Base-by-base conservation (phyloP, 2,888 invertebrate genomes). In the Mesorhabditis sp. region DNA sequence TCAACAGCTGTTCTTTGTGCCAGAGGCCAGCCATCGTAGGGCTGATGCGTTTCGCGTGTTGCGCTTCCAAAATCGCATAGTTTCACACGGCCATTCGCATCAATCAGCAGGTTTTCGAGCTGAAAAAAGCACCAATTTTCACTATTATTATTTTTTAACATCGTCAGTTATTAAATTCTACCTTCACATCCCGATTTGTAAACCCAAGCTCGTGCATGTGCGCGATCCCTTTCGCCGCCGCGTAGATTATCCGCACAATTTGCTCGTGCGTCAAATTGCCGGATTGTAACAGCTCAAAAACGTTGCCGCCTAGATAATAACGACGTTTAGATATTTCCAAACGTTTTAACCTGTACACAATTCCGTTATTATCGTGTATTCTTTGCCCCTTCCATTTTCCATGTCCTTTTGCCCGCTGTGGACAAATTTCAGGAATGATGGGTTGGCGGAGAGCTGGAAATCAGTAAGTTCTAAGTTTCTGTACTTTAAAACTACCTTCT, bases 31-130 rank as follows among this genome's bases (percentile, higher is more conserved):
- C 91, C 91, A 43, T 91, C 90, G 87, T 94, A 93, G 7, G 95
- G 95, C 67, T 90, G 86, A 86, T 91, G 92, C 7, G 86, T 80
- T 85, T 93, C 92, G 13, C 91, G 91, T 13, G 95, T 94, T 3
- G 95, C 92, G 76, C 95, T 95, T 43, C 97, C 97, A 88, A 97
- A 97, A 89, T 97, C 97, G 89, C 97, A 98, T 75, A 97, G 89
- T 87, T 96, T 97, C 66, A 97, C 90, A 83, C 88, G 89, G 84
- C 93, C 93, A 87, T 93, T 92, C 82, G 89, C 89, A 74, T 93
- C 92, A 81, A 97, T 90, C 74, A 98, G 88, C 84, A 97, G 91
- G 88, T 97, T 97, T 89, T 97, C 97, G 77, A 93, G 90, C 83
- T 84, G 61, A 70, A 75, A 75, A 10, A 13, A 69, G 87, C 92